A percentile compares a stretch with the other conserved stretches of the same genome.
These are phyloP conservation scores for Dasypolia templi DNA, from an alignment of 2,888 invertebrate species.

Conservation along the genomic window DNA sequence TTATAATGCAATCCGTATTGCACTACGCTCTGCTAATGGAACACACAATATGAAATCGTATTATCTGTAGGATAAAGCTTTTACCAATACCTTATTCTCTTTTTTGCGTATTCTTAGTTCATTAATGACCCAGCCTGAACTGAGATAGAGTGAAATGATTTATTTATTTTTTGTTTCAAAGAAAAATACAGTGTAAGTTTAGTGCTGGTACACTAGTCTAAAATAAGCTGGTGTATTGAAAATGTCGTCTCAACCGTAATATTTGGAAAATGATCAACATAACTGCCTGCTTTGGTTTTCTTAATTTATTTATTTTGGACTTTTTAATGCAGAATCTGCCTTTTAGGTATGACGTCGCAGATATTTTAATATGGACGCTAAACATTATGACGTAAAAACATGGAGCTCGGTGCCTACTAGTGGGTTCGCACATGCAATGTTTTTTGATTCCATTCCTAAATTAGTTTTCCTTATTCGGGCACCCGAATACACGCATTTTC, in stretches of 20 bases:
- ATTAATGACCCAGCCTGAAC: background rate
- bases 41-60: background rate
- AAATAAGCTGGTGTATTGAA: background rate
- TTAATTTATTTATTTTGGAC: background rate
- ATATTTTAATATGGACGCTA: background rate
- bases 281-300: background rate
- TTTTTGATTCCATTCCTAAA: background rate
- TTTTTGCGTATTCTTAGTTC: background rate
- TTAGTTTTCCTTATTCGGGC: background rate
- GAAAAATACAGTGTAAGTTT: background rate
- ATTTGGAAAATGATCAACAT: background rate
- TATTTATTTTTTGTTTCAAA: background rate
- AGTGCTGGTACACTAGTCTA: background rate
- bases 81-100: background rate
- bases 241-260: background rate
- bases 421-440: background rate
- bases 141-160: background rate
- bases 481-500: background rate
- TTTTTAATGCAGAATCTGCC: background rate
- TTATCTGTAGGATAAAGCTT: slow-evolving; percentile 17
- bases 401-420: too few species aligned
- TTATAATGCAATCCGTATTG: slow-evolving; percentile 1
- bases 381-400: background rate
- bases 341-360: too few species aligned
- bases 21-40: background rate